phyloP scores from a whole-genome alignment of 2,888 invertebrate genomes.

The Drepanosiphum platanoidis region DNA sequence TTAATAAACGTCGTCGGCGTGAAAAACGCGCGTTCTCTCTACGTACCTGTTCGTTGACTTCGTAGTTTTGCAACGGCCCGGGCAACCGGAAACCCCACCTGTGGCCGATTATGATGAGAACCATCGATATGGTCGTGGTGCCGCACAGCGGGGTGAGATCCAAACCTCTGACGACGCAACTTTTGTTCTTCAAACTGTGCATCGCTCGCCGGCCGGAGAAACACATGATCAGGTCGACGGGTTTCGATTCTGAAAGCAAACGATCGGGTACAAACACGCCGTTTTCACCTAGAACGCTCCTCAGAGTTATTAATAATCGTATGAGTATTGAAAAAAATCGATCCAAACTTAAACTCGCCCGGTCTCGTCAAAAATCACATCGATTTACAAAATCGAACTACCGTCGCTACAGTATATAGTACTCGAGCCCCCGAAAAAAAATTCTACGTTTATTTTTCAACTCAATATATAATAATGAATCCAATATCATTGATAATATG shows the following conservation, averaged over 20 bases:
- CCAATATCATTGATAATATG: too few relatives aligned
- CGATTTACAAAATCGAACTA: too few relatives aligned
- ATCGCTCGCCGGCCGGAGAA: constrained; percentile 63
- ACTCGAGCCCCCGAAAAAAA: too few relatives aligned
- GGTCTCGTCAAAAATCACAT: too few relatives aligned
- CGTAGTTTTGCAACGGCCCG: constrained; percentile 72
- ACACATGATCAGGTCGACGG: constrained; percentile 62
- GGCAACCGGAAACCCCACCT: constrained; percentile 71
- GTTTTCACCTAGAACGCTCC: too few relatives aligned
- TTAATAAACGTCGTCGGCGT: not conserved
- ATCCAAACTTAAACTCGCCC: too few relatives aligned
- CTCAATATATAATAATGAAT: too few relatives aligned
- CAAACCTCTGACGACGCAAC: constrained; percentile 66
- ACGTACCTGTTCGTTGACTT: constrained; percentile 71
- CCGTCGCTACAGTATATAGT: too few relatives aligned
- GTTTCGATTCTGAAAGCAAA: constrained; percentile 31
- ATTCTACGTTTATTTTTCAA: too few relatives aligned
- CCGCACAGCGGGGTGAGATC: constrained; percentile 72
- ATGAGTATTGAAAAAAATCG: too few relatives aligned
- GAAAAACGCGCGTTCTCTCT: not conserved
- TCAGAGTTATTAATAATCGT: too few relatives aligned
- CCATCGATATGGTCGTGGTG: constrained; percentile 71
- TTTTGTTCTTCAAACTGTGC: constrained; percentile 61
- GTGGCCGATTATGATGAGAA: constrained; percentile 72
- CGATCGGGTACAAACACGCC: too few relatives aligned